Percentiles rank a stretch among this genome's conserved stretches.
Evolutionary conservation across 2,797 vertebrate species (phyloP).

Genomic region (Mus spretus): DNA sequence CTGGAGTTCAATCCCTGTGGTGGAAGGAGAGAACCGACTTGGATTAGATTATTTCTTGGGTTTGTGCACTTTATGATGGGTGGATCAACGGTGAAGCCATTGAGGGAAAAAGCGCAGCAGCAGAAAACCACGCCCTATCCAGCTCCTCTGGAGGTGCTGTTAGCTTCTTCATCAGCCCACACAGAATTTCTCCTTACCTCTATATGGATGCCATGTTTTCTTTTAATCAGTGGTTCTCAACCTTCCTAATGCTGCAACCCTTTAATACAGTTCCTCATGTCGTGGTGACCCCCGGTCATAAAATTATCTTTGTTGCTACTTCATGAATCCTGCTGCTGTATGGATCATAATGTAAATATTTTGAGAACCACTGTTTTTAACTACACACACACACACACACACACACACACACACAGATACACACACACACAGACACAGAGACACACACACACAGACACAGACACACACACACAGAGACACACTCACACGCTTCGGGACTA

Average conservation of each 20-base stretch:
- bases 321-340: neutral
- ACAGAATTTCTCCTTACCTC: constrained; percentile 26
- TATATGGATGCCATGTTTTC: neutral
- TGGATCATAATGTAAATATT: neutral
- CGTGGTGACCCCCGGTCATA: neutral
- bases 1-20: neutral
- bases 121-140: neutral
- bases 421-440: neutral
- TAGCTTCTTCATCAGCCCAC: neutral
- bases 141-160: neutral
- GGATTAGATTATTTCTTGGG: neutral
- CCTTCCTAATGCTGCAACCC: neutral
- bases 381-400: neutral
- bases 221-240: neutral
- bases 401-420: no score
- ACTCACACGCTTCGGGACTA: neutral
- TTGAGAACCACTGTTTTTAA: neutral
- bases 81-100: neutral
- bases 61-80: neutral
- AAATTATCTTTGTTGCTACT: neutral
- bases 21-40: neutral
- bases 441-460: neutral
- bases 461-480: no score
- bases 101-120: neutral
- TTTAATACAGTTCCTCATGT: neutral